Evolutionary conservation across 2,888 invertebrate species (phyloP), one percentile per base, ranked within the genome.

Genomic region (Papilio gigon): DNA sequence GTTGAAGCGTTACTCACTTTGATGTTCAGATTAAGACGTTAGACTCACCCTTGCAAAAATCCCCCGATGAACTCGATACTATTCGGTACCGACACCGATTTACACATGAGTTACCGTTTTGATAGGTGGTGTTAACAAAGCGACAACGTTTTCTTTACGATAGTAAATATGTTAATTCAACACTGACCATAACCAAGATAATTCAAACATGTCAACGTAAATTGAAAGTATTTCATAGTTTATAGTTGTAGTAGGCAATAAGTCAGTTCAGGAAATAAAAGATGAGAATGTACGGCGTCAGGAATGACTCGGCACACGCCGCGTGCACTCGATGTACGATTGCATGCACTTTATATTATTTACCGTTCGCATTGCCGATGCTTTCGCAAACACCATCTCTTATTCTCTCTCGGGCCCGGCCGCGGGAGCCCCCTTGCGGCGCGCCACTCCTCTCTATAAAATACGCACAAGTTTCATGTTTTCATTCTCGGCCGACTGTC

Each of bases 341-440:
- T 53, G 53, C 53, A 56, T 56, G 8, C 53, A 56, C 53, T 56
- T 56, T 56, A 56, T 56, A 30, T 56, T 56, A 56, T 56, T 56
- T 17, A 56, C 53, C n/a, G 17, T 30, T 56, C 53, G 53, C 53
- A 56, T 27, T 30, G 17, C 8, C 30, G 53, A 56, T 56, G 53
- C 53, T 30, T 56, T 53, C 30, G 30, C 30, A 56, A 56, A 30
- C 53, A 30, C 53, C 17, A 56, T 56, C 30, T 27, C 17, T 56
- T 27, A 56, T 56, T 56, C 30, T 30, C 30, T 56, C 30, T 56
- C 47, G 14, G 42, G 0, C n/a, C 17, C 17, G 20, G 6, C 33
- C 8, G 9, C 42, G n/a, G n/a, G 17, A 11, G 42, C 42, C 42
- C n/a, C 17, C 25, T 22, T 1, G 25, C 25, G 14, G 53, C 53